Conservation (phyloP, 2,113 vertebrate genomes). For the Atlantisia rogersi region DNA sequence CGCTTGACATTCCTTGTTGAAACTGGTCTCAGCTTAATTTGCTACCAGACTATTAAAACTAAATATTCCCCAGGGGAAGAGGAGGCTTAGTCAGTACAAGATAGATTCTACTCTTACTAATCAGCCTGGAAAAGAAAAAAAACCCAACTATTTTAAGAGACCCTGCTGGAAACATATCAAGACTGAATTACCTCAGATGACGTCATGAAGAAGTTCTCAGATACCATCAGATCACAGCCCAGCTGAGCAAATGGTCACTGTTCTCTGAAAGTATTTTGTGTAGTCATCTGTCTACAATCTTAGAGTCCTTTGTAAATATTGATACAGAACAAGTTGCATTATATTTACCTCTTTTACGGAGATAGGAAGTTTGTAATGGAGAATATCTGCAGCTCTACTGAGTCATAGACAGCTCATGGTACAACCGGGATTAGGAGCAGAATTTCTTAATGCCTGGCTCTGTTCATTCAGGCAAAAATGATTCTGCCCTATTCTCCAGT, state of each 20-base stretch:
- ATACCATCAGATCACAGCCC: neutral
- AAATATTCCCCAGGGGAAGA: neutral
- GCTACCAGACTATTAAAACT: neutral
- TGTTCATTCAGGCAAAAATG: neutral
- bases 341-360: neutral
- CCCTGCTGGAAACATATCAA: neutral
- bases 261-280: neutral
- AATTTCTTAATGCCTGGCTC: neutral
- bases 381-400: neutral
- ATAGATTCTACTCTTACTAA: neutral
- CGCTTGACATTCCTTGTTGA: neutral
- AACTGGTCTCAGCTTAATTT: neutral
- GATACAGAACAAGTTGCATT: neutral
- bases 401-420: neutral
- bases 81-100: neutral
- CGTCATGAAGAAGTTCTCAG: neutral
- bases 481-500: neutral
- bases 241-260: neutral
- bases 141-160: neutral
- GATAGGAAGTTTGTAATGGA: neutral
- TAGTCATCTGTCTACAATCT: neutral
- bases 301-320: slow-evolving; percentile 2
- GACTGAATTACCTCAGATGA: neutral
- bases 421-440: neutral
- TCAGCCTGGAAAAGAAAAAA: neutral